Conservation (phyloP, 1,140 invertebrate genomes). For the Macrobrachium nipponense region DNA sequence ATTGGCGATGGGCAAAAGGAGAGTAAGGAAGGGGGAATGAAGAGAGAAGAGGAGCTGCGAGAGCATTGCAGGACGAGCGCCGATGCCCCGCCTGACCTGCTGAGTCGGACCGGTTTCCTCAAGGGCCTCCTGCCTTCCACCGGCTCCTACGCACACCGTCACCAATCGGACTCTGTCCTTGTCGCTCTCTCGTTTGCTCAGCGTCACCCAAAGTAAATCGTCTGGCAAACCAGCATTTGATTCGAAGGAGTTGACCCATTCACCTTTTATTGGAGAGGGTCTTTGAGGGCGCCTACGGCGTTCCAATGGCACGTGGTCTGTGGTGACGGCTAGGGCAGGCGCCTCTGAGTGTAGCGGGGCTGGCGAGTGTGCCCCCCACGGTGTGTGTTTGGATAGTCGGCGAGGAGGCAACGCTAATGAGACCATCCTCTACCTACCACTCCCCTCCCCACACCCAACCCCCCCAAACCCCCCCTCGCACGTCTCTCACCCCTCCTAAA, state of each 20-base stretch:
- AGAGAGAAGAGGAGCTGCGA: background rate
- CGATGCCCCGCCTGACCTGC: conserved; percentile 33
- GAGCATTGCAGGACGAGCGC: conserved; percentile 19
- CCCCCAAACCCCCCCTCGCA: background rate
- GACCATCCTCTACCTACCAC: conserved; percentile 5
- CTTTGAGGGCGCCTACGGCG: no score
- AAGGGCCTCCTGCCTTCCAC: background rate
- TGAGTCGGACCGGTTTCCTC: conserved; percentile 34
- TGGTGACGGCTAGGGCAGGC: background rate
- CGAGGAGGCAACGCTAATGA: conserved; percentile 53
- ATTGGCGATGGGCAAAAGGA: background rate
- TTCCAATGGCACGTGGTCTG: no score
- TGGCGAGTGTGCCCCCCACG: conserved; percentile 33
- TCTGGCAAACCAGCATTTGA: no score
- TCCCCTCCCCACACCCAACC: background rate
- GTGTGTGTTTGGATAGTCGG: conserved; percentile 57
- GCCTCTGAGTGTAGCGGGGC: background rate
- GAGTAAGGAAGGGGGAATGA: background rate
- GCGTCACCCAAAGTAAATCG: no score
- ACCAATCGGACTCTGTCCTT: conserved; percentile 3
- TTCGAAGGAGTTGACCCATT: no score
- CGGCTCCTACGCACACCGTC: background rate
- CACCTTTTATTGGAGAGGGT: no score
- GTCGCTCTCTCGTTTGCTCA: background rate
- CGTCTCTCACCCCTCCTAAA: background rate